A percentile compares a stretch with the other conserved stretches of the same genome.
Evolutionary conservation across 2,888 invertebrate species (phyloP).

Genomic region (Tortricodes alternella): DNA sequence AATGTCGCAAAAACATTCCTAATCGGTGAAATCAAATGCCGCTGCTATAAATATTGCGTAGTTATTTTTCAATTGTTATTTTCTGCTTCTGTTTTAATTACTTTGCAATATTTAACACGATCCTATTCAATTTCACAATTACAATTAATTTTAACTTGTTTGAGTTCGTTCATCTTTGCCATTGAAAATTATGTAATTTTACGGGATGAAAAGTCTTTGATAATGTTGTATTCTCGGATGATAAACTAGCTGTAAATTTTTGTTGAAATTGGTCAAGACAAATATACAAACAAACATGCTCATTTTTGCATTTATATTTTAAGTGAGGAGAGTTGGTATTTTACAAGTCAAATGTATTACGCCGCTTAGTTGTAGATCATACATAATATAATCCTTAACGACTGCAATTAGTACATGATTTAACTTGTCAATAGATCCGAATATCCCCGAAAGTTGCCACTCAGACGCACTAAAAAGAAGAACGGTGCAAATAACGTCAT

Average conservation of each 20-base stretch:
- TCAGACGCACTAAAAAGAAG: not conserved
- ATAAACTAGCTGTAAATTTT: too few relatives aligned
- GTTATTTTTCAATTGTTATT: not conserved
- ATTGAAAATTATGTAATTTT: too few relatives aligned
- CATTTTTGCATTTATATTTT: too few relatives aligned
- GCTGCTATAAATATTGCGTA: not conserved
- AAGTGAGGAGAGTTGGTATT: too few relatives aligned
- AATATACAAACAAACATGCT: too few relatives aligned
- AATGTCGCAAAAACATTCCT: conserved; percentile 48
- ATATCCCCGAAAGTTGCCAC: not conserved
- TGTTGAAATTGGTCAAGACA: too few relatives aligned
- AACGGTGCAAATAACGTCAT: not conserved
- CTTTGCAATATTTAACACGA: too few relatives aligned
- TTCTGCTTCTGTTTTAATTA: too few relatives aligned
- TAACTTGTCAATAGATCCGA: not conserved
- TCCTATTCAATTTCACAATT: not conserved
- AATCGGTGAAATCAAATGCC: conserved; percentile 2
- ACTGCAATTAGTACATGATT: not conserved
- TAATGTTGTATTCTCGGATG: too few relatives aligned
- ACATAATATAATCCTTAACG: not conserved
- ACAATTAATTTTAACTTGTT: not conserved
- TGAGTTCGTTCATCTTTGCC: not conserved
- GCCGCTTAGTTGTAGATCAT: not conserved
- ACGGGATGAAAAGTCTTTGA: too few relatives aligned
- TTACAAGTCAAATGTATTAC: too few relatives aligned